phyloP scores from a whole-genome alignment of 2,113 vertebrate species.

The Rhodinocichla rosea region DNA sequence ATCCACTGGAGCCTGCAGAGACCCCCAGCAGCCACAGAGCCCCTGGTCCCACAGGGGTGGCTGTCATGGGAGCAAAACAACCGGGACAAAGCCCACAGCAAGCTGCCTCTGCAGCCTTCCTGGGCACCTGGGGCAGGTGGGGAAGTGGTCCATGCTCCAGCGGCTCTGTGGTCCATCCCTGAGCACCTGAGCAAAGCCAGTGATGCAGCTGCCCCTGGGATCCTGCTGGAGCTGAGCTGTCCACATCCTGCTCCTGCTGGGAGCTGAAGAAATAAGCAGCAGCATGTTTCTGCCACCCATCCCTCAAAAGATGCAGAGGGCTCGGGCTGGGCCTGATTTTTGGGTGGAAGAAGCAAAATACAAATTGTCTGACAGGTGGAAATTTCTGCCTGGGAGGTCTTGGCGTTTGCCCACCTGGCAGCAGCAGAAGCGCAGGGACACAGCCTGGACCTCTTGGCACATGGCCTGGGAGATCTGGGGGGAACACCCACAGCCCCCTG shows the following conservation, averaged over 20 bases:
- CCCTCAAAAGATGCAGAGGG: neutral
- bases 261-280: neutral
- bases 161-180: neutral
- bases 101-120: neutral
- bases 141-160: neutral
- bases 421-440: neutral
- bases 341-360: neutral
- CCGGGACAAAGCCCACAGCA: neutral
- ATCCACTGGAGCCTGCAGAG: neutral
- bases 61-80: neutral
- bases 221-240: accelerated
- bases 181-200: neutral
- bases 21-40: neutral
- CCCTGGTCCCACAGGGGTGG: accelerated
- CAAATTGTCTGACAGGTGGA: neutral
- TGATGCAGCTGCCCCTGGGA: neutral
- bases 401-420: neutral
- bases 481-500: accelerated
- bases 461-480: neutral
- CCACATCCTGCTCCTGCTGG: accelerated
- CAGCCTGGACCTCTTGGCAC: neutral
- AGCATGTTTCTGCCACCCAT: neutral
- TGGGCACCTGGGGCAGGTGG: neutral
- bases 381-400: neutral
- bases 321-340: neutral